Percentiles rank a stretch among this genome's conserved stretches.
phyloP scores from a whole-genome alignment of 2,888 invertebrate species.

The Xylota segnis region DNA sequence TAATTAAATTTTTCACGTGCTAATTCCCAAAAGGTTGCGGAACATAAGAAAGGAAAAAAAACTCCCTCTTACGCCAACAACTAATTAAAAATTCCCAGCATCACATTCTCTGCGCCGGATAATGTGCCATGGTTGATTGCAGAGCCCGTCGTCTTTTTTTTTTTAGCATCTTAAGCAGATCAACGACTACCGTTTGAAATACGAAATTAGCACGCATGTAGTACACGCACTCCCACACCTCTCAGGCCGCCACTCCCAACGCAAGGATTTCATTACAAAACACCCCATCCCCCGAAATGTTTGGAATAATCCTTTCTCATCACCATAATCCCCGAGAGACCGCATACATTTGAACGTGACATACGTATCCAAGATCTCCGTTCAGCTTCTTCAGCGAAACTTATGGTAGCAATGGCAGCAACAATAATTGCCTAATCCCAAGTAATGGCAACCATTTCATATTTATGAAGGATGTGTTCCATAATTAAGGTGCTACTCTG shows the following conservation, averaged over 20 bases:
- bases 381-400: slow-evolving; percentile 44
- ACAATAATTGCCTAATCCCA: slow-evolving; percentile 74
- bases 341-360: slow-evolving; percentile 72
- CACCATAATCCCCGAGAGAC: slow-evolving; percentile 75
- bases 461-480: slow-evolving; percentile 76
- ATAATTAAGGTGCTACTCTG: slow-evolving; percentile 73
- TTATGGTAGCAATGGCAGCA: slow-evolving; percentile 56
- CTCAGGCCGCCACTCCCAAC: neutral
- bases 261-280: slow-evolving; percentile 70
- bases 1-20: slow-evolving; percentile 50
- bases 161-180: slow-evolving; percentile 68
- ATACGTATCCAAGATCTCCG: slow-evolving; percentile 64
- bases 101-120: slow-evolving; percentile 51
- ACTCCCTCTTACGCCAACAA: slow-evolving; percentile 57
- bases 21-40: slow-evolving; percentile 46
- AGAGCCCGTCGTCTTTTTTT: slow-evolving; percentile 28
- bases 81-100: slow-evolving; percentile 76
- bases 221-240: slow-evolving; percentile 24
- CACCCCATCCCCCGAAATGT: slow-evolving; percentile 39
- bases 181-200: slow-evolving; percentile 54
- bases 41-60: slow-evolving; percentile 10
- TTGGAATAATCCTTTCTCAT: slow-evolving; percentile 74
- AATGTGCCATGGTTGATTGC: slow-evolving; percentile 65
- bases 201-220: slow-evolving; percentile 64
- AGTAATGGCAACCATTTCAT: slow-evolving; percentile 77